Evolutionary conservation across 2,888 invertebrate genomes (phyloP).

Genomic region (Salpingus planirostris): DNA sequence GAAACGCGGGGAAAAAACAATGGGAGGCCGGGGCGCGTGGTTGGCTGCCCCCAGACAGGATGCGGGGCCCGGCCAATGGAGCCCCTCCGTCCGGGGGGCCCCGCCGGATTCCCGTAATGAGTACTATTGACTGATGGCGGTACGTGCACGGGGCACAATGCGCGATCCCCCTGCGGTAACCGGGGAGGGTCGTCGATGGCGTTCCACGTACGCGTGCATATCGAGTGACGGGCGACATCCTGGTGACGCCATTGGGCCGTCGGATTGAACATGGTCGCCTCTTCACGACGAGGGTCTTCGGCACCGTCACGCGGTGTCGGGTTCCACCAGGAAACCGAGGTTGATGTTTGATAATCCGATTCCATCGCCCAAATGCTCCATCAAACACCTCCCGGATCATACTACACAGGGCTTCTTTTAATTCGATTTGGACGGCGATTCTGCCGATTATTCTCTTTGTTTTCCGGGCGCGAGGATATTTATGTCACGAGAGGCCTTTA

Average conservation of each 20-base stretch:
- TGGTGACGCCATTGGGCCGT: neutral
- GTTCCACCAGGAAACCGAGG: conserved; percentile 16
- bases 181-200: too few relatives aligned
- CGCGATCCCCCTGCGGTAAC: too few relatives aligned
- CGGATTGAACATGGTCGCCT: conserved; percentile 15
- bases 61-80: conserved; percentile 30
- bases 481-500: too few relatives aligned
- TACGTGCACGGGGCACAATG: too few relatives aligned
- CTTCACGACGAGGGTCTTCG: conserved; percentile 19
- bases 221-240: neutral
- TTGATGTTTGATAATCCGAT: conserved; percentile 15
- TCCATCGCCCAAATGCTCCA: conserved; percentile 12
- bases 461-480: neutral
- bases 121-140: too few relatives aligned
- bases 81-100: too few relatives aligned
- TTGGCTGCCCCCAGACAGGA: conserved; percentile 34
- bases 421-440: neutral
- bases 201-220: too few relatives aligned
- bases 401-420: neutral
- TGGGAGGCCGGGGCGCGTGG: conserved; percentile 32
- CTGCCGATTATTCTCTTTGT: neutral
- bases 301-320: conserved; percentile 13
- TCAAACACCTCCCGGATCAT: conserved; percentile 7
- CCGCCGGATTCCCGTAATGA: too few relatives aligned
- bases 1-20: conserved; percentile 34